phyloP scores from a whole-genome alignment of 2,888 invertebrate genomes.

The Chirona hameri region DNA sequence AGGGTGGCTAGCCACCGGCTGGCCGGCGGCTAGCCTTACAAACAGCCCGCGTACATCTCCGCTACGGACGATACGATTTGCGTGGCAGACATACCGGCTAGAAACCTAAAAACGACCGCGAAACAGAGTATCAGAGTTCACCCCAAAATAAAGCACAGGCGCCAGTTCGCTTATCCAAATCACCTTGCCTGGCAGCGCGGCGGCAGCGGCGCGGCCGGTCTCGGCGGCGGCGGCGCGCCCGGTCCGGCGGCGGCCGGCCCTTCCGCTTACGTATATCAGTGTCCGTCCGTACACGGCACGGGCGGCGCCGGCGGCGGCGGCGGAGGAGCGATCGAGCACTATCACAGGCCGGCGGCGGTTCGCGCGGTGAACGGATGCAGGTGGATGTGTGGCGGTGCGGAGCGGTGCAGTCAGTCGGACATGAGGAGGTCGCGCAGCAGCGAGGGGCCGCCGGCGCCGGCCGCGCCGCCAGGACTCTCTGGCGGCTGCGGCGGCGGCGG shows the following conservation, averaged over 20 bases:
- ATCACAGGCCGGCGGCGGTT: background rate
- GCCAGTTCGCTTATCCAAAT: constrained; percentile 8
- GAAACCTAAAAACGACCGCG: background rate
- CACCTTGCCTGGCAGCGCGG: background rate
- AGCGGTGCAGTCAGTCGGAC: background rate
- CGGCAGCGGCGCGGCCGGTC: background rate
- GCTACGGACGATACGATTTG: background rate
- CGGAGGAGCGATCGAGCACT: background rate
- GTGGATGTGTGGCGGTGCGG: background rate
- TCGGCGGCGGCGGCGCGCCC: background rate
- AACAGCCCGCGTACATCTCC: background rate
- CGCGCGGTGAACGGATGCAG: background rate
- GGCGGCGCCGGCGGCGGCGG: background rate
- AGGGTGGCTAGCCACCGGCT: background rate
- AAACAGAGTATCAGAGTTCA: background rate
- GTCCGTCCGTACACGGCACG: background rate
- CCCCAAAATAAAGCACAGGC: background rate
- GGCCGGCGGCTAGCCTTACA: background rate
- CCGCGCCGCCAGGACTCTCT: background rate
- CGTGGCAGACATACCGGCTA: background rate
- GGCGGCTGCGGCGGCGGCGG: background rate
- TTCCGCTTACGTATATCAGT: constrained; percentile 4
- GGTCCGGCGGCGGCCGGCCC: background rate
- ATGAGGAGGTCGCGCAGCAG: constrained; percentile 13
- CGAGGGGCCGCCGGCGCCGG: background rate